phyloP scores from a whole-genome alignment of 2,113 vertebrate species.

The Melanotaenia duboulayi region DNA sequence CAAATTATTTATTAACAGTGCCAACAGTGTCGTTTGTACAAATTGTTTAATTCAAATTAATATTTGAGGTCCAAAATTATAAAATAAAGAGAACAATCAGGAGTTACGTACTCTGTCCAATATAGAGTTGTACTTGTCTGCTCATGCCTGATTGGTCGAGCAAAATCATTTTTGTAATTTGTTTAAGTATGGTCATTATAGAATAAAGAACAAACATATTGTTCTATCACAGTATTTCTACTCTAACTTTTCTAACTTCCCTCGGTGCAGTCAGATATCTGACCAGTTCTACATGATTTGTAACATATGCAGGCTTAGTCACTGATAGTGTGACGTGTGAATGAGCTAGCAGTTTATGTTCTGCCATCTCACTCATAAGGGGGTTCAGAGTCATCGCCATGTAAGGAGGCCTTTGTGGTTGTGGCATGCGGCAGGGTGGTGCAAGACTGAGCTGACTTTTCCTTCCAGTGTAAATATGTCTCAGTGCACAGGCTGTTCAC shows the following conservation, averaged over 20 bases:
- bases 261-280: neutral
- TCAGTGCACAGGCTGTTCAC: slow-evolving; percentile 49
- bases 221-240: neutral
- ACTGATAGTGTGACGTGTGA: slow-evolving; percentile 60
- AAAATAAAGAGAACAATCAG: no score
- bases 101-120: neutral
- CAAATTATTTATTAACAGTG: no score
- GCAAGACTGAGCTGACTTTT: slow-evolving; percentile 59
- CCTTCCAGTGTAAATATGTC: slow-evolving; percentile 47
- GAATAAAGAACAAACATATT: neutral
- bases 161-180: slow-evolving; percentile 31
- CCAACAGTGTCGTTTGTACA: no score
- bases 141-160: slow-evolving; percentile 12
- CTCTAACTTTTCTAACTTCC: neutral
- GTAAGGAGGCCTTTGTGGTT: slow-evolving; percentile 72
- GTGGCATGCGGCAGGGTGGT: slow-evolving; percentile 72
- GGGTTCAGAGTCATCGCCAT: slow-evolving; percentile 45
- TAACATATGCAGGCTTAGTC: slow-evolving; percentile 39
- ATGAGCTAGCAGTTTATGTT: slow-evolving; percentile 60
- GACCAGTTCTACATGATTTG: slow-evolving; percentile 32
- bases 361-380: slow-evolving; percentile 36
- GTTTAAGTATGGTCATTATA: slow-evolving; percentile 15
- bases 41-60: no score
- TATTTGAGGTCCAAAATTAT: no score
- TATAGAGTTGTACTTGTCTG: slow-evolving; percentile 5